Percentiles rank a stretch among this genome's conserved stretches.
These are phyloP conservation scores for Axinella damicornis DNA, from an alignment of 37 sponge, comb jelly and placozoan genomes.

Conservation along the genomic window DNA sequence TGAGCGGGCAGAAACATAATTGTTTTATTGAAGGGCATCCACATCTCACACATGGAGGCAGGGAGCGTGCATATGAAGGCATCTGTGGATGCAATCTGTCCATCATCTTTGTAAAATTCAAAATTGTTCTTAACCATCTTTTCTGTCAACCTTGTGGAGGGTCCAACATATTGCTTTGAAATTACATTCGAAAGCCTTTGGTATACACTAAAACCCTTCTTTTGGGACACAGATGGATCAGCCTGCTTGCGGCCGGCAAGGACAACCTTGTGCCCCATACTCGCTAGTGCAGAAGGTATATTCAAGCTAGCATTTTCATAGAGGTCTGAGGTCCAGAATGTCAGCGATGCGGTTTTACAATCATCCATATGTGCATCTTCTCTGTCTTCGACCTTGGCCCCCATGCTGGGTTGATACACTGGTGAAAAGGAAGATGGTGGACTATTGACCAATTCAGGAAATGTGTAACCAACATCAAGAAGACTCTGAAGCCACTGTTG, in stretches of 20 bases:
- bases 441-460: conserved; percentile 7
- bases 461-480: conserved; percentile 33
- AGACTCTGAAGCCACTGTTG: conserved; percentile 48
- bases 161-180: background rate
- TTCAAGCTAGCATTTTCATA: conserved; percentile 41
- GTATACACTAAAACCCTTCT: conserved; percentile 27
- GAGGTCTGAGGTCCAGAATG: conserved; percentile 45
- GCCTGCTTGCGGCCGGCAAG: conserved; percentile 5
- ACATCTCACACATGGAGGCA: conserved; percentile 46
- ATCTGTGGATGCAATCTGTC: conserved; percentile 17
- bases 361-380: background rate
- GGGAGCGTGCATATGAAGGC: conserved; percentile 55
- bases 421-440: background rate
- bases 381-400: background rate
- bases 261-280: conserved; percentile 33
- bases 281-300: conserved; percentile 21
- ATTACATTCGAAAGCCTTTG: conserved; percentile 20
- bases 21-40: conserved; percentile 71
- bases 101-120: conserved; percentile 45
- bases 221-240: conserved; percentile 18
- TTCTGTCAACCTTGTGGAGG: conserved; percentile 29
- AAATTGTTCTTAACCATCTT: conserved; percentile 31
- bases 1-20: conserved; percentile 40
- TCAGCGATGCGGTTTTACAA: background rate
- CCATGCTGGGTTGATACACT: too few species aligned